Conservation (phyloP, 2,888 invertebrate species). For the Drosophila cracens region DNA sequence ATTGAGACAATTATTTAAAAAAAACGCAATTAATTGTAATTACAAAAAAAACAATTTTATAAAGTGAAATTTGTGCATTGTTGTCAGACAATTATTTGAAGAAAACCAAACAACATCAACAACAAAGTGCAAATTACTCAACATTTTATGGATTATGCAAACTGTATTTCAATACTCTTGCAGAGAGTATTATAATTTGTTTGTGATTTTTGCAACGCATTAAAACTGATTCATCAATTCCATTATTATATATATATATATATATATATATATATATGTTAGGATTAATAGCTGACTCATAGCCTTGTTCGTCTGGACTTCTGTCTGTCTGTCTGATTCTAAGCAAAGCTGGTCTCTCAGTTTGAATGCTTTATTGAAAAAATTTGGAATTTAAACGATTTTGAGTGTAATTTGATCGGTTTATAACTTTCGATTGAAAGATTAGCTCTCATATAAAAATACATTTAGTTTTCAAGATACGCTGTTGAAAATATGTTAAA, state of each 20-base stretch:
- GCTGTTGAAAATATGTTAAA: not conserved
- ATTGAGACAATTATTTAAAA: not conserved
- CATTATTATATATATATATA: no score
- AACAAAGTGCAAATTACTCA: not conserved
- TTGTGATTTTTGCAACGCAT: not conserved
- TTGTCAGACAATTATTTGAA: not conserved
- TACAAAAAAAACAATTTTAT: not conserved
- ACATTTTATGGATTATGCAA: not conserved
- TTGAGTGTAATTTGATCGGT: not conserved
- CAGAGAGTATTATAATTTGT: not conserved
- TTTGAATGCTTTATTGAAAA: not conserved
- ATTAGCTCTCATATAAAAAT: not conserved
- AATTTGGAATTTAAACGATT: not conserved
- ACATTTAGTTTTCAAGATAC: not conserved
- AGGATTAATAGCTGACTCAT: not conserved
- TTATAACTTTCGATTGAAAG: not conserved
- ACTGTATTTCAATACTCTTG: not conserved
- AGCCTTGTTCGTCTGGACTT: not conserved
- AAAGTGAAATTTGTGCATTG: not conserved
- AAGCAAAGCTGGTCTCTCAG: not conserved
- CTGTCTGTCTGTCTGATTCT: not conserved
- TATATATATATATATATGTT: no score
- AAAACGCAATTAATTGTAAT: not conserved
- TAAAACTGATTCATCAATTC: not conserved
- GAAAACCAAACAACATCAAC: not conserved